Evolutionary conservation across 2,797 vertebrate genomes (phyloP), one percentile per base, ranked within the genome.

Genomic region (Heterohyrax brucei): DNA sequence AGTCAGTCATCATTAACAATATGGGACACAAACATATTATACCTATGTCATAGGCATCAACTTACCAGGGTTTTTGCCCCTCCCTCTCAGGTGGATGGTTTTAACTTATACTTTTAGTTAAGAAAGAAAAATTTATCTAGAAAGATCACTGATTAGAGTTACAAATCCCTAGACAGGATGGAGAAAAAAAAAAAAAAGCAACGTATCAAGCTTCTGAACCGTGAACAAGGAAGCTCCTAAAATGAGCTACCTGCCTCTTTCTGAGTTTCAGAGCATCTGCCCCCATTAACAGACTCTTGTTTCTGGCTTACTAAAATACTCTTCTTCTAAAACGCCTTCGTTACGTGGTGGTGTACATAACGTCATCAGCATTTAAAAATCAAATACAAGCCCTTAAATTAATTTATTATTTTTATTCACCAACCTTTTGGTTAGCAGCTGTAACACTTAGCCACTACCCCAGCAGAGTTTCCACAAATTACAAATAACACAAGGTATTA

Each of bases 331-430:
- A 80, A 82, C 46, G 64, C n/a, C 87, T 56, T 93, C 50, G 44
- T 81, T 64, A 48, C 2, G 33, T 62, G 56, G 93, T 10, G 10
- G n/a, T 61, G 83, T 89, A 61, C 30, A 89, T 5, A 22, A 1
- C 7, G 19, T 39, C 2, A 24, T 18, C 72, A 80, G 10, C 21
- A 83, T 72, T 83, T 50, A 19, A 66, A 93, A 64, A 64, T n/a
- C n/a, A 92, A 92, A 92, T 50, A 70, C 3, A 70, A 87, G 13
- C 64, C 21, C 19, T 83, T 94, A 95, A 92, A 84, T 44, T 81
- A 80, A 68, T 61, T 50, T 75, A 48, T 73, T 91, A 81, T 59
- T 56, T 81, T 76, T 24, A 21, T 70, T 90, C 39, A 39, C 39
- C 39, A 39, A 39, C 39, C 39, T 39, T 39, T 39, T 39, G 39